A percentile compares a stretch with the other conserved stretches of the same genome.
Evolutionary conservation across 2,888 invertebrate species (phyloP).

Genomic region (Protonemura montana): DNA sequence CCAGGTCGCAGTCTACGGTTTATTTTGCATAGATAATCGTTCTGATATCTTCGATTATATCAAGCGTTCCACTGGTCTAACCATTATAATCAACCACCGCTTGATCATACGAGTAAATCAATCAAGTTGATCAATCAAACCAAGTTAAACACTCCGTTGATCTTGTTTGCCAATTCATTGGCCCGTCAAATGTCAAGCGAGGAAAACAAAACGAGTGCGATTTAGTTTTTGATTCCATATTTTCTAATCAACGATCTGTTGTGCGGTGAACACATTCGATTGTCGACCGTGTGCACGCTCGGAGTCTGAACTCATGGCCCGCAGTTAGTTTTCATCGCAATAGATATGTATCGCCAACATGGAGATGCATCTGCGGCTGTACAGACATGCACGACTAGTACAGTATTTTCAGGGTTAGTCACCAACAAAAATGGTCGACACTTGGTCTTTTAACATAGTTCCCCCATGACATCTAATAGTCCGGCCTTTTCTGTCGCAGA

Average conservation of each 20-base stretch:
- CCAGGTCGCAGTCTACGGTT: background rate
- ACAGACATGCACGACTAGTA: too few relatives aligned
- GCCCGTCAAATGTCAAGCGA: background rate
- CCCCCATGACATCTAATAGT: too few relatives aligned
- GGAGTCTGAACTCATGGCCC: too few relatives aligned
- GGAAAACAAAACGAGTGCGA: background rate
- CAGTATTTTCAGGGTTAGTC: too few relatives aligned
- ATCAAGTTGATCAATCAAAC: background rate
- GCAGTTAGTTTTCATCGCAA: too few relatives aligned
- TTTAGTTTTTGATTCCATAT: background rate
- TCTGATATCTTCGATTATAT: background rate
- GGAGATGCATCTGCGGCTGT: background rate
- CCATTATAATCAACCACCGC: background rate
- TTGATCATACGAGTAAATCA: background rate
- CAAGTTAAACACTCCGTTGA: background rate
- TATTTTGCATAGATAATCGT: background rate
- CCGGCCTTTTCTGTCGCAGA: too few relatives aligned
- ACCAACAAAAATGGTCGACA: too few relatives aligned
- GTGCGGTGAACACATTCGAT: background rate
- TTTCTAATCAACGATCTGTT: background rate
- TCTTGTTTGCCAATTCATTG: background rate
- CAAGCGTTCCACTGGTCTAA: background rate
- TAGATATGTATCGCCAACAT: conserved; percentile 1
- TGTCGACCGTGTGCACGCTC: background rate
- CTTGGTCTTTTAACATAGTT: too few relatives aligned